Evolutionary conservation across 2,113 vertebrate genomes (phyloP).

Genomic region (Turnix velox): DNA sequence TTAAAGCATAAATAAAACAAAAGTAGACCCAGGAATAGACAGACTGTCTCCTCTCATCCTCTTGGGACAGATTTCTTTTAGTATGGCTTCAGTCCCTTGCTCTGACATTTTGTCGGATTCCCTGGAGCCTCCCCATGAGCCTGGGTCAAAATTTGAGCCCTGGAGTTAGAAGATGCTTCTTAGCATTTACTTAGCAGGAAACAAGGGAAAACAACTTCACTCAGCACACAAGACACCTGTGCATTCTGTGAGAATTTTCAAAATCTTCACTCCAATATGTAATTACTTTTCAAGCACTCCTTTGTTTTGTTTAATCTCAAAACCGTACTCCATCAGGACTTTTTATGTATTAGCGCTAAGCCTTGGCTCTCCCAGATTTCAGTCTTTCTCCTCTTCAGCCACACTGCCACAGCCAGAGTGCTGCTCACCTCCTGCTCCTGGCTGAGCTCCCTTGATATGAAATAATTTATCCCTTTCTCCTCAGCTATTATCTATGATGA

Average conservation of each 20-base stretch:
- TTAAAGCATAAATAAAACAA: slow-evolving; percentile 40
- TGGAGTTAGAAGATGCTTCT: background rate
- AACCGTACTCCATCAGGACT: background rate
- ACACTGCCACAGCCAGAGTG: background rate
- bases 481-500: slow-evolving; percentile 32
- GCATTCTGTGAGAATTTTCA: background rate
- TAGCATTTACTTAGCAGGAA: background rate
- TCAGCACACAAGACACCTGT: background rate
- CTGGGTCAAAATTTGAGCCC: background rate
- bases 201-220: background rate
- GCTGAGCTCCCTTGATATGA: background rate
- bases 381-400: background rate
- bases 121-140: background rate
- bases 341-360: background rate
- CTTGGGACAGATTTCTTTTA: slow-evolving; percentile 16
- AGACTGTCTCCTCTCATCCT: slow-evolving; percentile 28
- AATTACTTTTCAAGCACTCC: background rate
- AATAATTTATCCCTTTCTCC: slow-evolving; percentile 43
- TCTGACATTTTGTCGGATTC: slow-evolving; percentile 11
- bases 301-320: background rate
- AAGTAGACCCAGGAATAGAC: slow-evolving; percentile 16
- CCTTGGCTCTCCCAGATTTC: background rate
- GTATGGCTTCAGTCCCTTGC: slow-evolving; percentile 18
- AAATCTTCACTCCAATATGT: background rate
- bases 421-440: background rate